phyloP scores from a whole-genome alignment of 2,888 invertebrate species.

The Microplitis deprimator region DNA sequence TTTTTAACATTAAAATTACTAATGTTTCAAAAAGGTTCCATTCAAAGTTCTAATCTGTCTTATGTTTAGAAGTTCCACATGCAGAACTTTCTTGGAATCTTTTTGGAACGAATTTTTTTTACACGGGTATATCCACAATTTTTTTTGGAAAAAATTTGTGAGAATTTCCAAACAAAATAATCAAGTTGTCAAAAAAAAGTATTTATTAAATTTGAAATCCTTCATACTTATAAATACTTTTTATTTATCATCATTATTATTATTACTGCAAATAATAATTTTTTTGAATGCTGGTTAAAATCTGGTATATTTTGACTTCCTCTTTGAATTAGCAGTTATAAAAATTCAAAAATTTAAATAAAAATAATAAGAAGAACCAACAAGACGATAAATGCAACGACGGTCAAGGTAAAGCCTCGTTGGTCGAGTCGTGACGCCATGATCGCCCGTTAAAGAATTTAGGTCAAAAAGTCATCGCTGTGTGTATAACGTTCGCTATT shows the following conservation, averaged over 20 bases:
- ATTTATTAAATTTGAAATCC: neutral
- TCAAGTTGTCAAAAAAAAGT: neutral
- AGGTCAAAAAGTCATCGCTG: constrained; percentile 69
- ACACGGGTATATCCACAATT: too few relatives aligned
- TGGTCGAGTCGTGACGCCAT: constrained; percentile 50
- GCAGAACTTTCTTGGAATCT: too few relatives aligned
- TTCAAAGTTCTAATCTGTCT: too few relatives aligned
- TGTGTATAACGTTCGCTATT: constrained; percentile 55
- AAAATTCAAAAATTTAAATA: neutral
- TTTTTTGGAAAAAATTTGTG: too few relatives aligned
- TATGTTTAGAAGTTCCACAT: too few relatives aligned
- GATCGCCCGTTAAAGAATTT: constrained; percentile 64
- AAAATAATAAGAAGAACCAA: constrained; percentile 19
- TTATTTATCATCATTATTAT: constrained; percentile 2
- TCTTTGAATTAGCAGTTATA: neutral
- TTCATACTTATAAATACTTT: neutral
- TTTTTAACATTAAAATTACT: too few relatives aligned
- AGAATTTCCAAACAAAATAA: neutral
- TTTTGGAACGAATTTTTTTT: too few relatives aligned
- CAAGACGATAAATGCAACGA: constrained; percentile 48
- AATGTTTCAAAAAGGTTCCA: too few relatives aligned
- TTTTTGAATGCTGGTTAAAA: neutral
- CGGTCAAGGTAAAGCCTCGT: constrained; percentile 65
- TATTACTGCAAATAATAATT: neutral
- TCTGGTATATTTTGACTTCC: neutral